These are phyloP conservation scores for Agapornis roseicollis DNA, from an alignment of 2,113 vertebrate species.

Conservation along the genomic window DNA sequence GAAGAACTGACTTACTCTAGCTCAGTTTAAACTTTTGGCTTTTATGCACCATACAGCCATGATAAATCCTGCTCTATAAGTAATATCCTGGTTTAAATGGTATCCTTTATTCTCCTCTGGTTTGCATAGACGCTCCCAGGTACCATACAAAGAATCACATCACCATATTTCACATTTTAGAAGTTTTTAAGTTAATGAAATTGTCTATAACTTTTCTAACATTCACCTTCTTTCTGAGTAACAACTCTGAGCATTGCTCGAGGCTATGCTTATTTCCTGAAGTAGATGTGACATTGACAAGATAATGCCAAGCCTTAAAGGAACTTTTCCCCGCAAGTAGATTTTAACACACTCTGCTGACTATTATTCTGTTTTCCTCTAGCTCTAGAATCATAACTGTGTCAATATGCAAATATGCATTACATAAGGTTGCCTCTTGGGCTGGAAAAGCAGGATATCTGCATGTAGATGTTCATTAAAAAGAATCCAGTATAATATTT, in stretches of 20 bases:
- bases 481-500: constrained; percentile 13
- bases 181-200: background rate
- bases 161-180: background rate
- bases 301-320: background rate
- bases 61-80: background rate
- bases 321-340: background rate
- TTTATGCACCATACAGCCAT: background rate
- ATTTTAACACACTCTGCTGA: background rate
- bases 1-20: background rate
- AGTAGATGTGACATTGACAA: background rate
- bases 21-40: background rate
- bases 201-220: background rate
- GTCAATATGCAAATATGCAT: constrained; percentile 59
- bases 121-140: background rate
- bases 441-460: constrained; percentile 25
- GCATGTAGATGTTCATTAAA: constrained; percentile 48
- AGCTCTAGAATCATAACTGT: constrained; percentile 32
- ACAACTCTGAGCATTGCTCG: background rate
- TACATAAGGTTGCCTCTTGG: constrained; percentile 45
- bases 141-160: background rate
- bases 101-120: background rate
- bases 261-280: background rate
- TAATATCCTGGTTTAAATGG: background rate
- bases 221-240: background rate
- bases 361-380: constrained; percentile 3